Evolutionary conservation across 2,797 vertebrate genomes (phyloP).

Genomic region (Silurus aristotelis): DNA sequence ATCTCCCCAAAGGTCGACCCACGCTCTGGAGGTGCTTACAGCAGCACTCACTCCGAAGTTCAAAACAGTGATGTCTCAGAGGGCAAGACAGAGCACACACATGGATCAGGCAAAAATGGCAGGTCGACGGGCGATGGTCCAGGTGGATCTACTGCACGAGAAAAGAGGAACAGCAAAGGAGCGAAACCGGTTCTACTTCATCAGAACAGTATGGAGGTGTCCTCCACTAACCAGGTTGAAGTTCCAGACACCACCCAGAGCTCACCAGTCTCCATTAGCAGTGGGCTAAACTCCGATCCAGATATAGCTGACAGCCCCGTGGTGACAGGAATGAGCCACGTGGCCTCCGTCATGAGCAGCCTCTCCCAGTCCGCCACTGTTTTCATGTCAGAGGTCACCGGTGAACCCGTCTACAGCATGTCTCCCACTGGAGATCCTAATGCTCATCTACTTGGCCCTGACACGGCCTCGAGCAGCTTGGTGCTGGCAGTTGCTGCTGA

Average conservation of each 20-base stretch:
- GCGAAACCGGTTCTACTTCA: constrained; percentile 91
- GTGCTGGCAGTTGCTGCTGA: constrained; percentile 85
- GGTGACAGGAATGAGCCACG: constrained; percentile 82
- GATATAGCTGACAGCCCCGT: constrained; percentile 95
- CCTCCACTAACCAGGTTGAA: constrained; percentile 96
- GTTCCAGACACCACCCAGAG: constrained; percentile 98
- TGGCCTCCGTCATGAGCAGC: constrained; percentile 89
- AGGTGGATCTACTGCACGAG: constrained; percentile 68
- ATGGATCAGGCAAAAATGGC: constrained; percentile 73
- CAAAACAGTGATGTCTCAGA: constrained; percentile 99
- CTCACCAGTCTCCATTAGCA: constrained; percentile 95
- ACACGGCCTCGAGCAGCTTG: constrained; percentile 84
- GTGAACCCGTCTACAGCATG: constrained; percentile 91
- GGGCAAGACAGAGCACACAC: constrained; percentile 89
- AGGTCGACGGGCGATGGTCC: constrained; percentile 60
- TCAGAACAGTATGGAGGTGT: constrained; percentile 97
- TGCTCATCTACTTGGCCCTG: constrained; percentile 87
- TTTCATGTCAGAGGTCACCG: constrained; percentile 98
- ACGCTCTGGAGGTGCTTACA: constrained; percentile 76
- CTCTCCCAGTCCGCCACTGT: constrained; percentile 91
- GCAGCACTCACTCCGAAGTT: constrained; percentile 90
- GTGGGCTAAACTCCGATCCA: constrained; percentile 84
- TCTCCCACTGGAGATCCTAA: constrained; percentile 88
- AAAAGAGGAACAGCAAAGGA: constrained; percentile 93
- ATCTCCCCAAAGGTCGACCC: constrained; percentile 98